Evolutionary conservation across 2,113 vertebrate genomes (phyloP).

Genomic region (Craseonycteris thonglongyai): DNA sequence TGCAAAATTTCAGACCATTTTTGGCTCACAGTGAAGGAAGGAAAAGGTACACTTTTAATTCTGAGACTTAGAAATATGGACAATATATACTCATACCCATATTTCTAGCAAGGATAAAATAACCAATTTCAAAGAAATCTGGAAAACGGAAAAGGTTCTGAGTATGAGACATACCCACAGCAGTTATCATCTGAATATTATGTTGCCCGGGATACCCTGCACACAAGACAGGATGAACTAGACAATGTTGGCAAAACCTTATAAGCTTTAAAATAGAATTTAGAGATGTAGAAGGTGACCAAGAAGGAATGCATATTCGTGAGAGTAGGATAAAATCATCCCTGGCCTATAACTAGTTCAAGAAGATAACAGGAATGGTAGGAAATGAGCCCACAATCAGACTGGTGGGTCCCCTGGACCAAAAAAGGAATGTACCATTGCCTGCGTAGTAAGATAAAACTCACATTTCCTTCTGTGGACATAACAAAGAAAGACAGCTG

Average conservation of each 20-base stretch:
- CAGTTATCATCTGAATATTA: neutral
- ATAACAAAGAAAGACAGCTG: constrained; percentile 70
- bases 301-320: neutral
- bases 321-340: neutral
- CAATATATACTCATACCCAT: neutral
- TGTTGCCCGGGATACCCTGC: neutral
- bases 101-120: neutral
- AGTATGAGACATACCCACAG: neutral
- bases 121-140: neutral
- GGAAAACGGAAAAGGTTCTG: neutral
- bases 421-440: constrained; percentile 42
- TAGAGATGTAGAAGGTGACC: neutral
- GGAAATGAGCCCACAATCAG: constrained; percentile 5
- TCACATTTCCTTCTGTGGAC: constrained; percentile 64
- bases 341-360: constrained; percentile 44
- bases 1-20: neutral
- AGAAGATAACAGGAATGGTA: neutral
- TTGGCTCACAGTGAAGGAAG: neutral
- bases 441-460: constrained; percentile 43
- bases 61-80: neutral
- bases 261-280: neutral
- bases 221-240: neutral
- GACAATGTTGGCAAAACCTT: neutral
- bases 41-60: neutral
- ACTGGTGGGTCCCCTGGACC: neutral